Evolutionary conservation across 92 coral and sea anemone species (phyloP), one percentile per base, ranked within the genome.

Genomic region (Parazoanthus darwini): DNA sequence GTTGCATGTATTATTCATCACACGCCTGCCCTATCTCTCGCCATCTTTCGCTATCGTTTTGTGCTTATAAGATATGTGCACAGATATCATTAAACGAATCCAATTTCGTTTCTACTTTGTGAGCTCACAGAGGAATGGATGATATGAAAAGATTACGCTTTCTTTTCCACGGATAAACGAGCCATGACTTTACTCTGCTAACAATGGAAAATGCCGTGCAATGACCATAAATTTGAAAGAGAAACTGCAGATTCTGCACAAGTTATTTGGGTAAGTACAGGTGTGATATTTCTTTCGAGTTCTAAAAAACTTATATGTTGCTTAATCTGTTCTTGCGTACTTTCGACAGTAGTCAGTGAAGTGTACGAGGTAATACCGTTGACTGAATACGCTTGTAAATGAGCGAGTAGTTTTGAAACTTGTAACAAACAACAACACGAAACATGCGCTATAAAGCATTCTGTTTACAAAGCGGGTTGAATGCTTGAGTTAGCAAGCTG

Each of bases 181-280:
- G 76, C 16, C 16, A 82, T 29, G 86, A 39, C 6, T 9, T 44
- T 48, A 33, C 7, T 29, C 46, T 7, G 66, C 59, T 68, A 35
- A 25, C 38, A 35, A 78, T 50, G 73, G 87, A 86, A 80, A 5
- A 80, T 81, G 67, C 74, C 44, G 8, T 48, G 51, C 51, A 74
- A 93, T 95, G 94, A 94, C 92, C 71, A 89, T 92, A 35, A 93
- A 95, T 48, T 88, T 95, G 9, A 74, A 93, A 35, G 92, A 91
- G 76, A 95, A 92, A 85, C 81, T 95, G 7, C 96, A 93, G 78
- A 93, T 95, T 66, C 93, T 95, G 2, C 98, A 93, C 82, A 94
- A 93, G 44, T 86, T 95, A 75, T 95, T 95, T 89, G 95, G 98
- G 98, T 95, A 88, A 89, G 94, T 79, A 15, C 4, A 2, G 2